Base-by-base conservation (phyloP, 2,888 invertebrate genomes). In the Mystacides longicornis region DNA sequence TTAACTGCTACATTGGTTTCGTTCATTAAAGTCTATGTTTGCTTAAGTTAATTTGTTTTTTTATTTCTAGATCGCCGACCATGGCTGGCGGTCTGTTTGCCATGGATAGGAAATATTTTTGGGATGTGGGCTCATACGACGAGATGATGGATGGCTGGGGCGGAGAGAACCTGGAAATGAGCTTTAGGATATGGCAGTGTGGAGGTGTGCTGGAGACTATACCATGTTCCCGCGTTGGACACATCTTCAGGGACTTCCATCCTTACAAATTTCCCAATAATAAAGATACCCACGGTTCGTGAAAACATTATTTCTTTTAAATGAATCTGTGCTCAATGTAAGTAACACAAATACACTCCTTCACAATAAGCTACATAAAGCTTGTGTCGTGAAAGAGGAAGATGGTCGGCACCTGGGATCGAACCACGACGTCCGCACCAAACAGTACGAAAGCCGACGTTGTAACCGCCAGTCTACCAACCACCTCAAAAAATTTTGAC, bases 61-160 rank as follows among this genome's bases (percentile, higher is more conserved):
- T 27, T 37, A 14, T 37, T 37, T 37, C 14, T 63, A 78, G 79
- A 73, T 89, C 94, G 0, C 97, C 98, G 0, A 98, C 97, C 0
- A 98, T 97, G 97, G 96, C 97, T n/a, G 97, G 98, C 1, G 98
- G 97, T 0, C 71, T 98, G 56, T 94, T 98, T 74, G 98, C 96
- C 0, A 94, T 95, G 52, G 86, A 92, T 64, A 80, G 93, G 52
- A 81, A 87, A 52, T 98, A 93, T 74, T 98, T 95, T 75, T 98
- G 95, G 90, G 89, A 96, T 71, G 73, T 89, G 60, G 93, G 93
- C n/a, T 89, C 92, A 2, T 97, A 97, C 69, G 98, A 98, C 69
- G 87, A 91, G 63, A 92, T 87, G 74, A 97, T 98, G 97, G 93
- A 94, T 60, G 92, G 93, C 62, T 94, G 95, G 94, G 95, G 95